Evolutionary conservation across 2,113 vertebrate genomes (phyloP), one percentile per base, ranked within the genome.

Genomic region (Chaenocephalus aceratus): DNA sequence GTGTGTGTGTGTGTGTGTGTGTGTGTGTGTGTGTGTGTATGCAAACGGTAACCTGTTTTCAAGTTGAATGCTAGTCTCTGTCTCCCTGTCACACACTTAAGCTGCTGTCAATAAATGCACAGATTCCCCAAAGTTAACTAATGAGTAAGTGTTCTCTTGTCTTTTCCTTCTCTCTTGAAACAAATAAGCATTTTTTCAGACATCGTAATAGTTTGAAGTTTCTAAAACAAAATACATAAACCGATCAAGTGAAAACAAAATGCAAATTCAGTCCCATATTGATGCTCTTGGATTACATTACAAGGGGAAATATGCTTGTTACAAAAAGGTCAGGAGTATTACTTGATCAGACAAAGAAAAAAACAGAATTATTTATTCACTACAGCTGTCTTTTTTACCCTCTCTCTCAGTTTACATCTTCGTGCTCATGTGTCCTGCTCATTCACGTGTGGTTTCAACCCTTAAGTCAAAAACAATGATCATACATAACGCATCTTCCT

Each of bases 401-500:
- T 76, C 36, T 44, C 14, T 66, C 58, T 15, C 73, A 6, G 41
- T 57, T 34, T 48, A 60, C 54, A 36, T 77, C 46, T 57, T 9
- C 4, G 65, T 44, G 53, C 30, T 12, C 58, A 5, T 4, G 21
- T 18, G 23, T 59, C 62, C 59, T n/a, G 13, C 36, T 69, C 48
- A 21, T 58, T 36, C 21, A 5, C 41, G 6, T 21, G 60, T 2
- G n/a, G 41, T 58, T 13, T 11, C 56, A 48, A n/a, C 61, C 34
- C 23, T 44, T 1, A 36, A 63, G 62, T 56, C 36, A 63, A 23
- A 74, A 49, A 66, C 56, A 68, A 52, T 49, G 46, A 49, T 63
- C 53, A 44, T 57, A 15, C 71, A 75, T 76, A 15, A 85, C 72
- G 26, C 23, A 70, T 72, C 26, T 83, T 53, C 44, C 49, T 49